These are phyloP conservation scores for Ctena decussata DNA, from an alignment of 2,888 invertebrate genomes.

Conservation along the genomic window DNA sequence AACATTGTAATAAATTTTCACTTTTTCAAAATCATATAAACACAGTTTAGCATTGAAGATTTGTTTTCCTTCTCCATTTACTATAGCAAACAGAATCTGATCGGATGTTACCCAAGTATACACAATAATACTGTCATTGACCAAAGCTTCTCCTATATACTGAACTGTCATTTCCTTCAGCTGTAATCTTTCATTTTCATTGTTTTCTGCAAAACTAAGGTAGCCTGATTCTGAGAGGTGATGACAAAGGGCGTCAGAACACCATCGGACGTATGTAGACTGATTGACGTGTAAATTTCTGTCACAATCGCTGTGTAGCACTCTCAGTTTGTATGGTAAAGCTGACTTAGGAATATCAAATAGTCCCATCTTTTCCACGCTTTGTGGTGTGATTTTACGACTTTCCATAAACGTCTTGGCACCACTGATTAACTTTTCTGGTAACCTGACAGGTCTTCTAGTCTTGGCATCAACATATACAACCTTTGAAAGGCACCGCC, in stretches of 20 bases:
- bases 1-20: too few species aligned
- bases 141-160: slow-evolving; percentile 41
- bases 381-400: background rate
- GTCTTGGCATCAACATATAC: slow-evolving; percentile 14
- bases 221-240: background rate
- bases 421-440: background rate
- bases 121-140: slow-evolving; percentile 33
- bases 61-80: background rate
- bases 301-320: slow-evolving; percentile 48
- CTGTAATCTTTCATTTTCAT: slow-evolving; percentile 22
- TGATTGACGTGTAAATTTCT: slow-evolving; percentile 39
- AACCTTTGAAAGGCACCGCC: background rate
- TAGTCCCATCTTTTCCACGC: background rate
- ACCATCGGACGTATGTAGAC: slow-evolving; percentile 35
- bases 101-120: slow-evolving; percentile 29
- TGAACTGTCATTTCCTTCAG: slow-evolving; percentile 30
- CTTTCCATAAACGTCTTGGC: background rate
- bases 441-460: slow-evolving; percentile 11
- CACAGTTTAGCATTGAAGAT: background rate
- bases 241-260: slow-evolving; percentile 26
- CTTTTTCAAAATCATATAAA: background rate
- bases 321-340: slow-evolving; percentile 11
- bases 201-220: background rate
- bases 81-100: background rate
- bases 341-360: background rate